Evolutionary conservation across 92 coral and sea anemone genomes (phyloP).

Genomic region (Phenganax subtilis): DNA sequence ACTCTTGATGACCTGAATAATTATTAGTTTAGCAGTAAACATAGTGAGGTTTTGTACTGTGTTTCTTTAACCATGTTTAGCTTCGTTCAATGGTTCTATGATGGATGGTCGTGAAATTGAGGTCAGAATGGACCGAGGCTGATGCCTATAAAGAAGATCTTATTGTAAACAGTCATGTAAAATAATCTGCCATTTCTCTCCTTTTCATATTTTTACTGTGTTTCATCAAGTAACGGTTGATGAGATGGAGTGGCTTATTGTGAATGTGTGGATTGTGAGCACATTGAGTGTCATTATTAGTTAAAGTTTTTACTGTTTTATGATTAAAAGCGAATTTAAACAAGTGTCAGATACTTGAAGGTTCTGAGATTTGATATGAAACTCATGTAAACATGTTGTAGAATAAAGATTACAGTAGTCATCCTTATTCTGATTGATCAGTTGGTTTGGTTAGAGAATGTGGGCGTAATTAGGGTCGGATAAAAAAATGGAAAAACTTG

Average conservation of each 20-base stretch:
- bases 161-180: not conserved
- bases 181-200: not conserved
- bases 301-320: too few species aligned
- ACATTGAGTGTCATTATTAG: too few species aligned
- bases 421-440: too few species aligned
- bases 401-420: too few species aligned
- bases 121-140: constrained; percentile 71
- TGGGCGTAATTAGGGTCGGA: too few species aligned
- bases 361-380: too few species aligned
- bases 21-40: not conserved
- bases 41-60: not conserved
- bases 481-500: too few species aligned
- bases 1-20: not conserved
- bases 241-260: not conserved
- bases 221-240: not conserved
- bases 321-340: too few species aligned
- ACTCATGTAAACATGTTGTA: too few species aligned
- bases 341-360: too few species aligned
- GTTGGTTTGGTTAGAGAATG: too few species aligned
- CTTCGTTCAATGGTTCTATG: constrained; percentile 63
- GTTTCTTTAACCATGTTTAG: constrained; percentile 65
- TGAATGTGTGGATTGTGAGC: too few species aligned
- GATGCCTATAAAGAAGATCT: not conserved
- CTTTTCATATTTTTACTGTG: not conserved
- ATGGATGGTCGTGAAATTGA: constrained; percentile 93